Base-by-base conservation (phyloP, 2,888 invertebrate genomes). In the Thymelicus acteon region DNA sequence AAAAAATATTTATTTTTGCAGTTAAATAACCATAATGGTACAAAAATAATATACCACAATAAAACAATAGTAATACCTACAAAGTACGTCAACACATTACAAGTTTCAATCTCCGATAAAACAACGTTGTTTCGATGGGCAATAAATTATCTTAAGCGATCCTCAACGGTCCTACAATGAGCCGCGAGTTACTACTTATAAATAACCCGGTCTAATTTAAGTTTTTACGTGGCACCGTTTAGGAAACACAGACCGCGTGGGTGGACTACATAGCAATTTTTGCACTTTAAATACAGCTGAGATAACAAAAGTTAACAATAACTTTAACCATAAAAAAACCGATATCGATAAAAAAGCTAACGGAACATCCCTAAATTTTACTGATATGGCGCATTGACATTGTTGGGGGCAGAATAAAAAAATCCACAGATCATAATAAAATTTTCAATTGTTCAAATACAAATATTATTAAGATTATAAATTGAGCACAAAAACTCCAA, bases 341-440 rank as follows among this genome's bases (percentile, higher is more conserved):
- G 84, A 85, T 81, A 73, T 83, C 87, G 84, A 82, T 80, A 79
- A 74, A 71, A 72, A 61, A 48, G 15, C n/a, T 4, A 52, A 48
- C 37, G 40, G 54, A 69, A 64, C 87, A 84, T 67, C 90, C 81
- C 90, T 89, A 88, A 74, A 75, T 72, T 75, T 79, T 80, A 82
- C 85, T 85, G 86, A 87, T 87, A 86, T 84, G 82, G 85, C 83
- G 81, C 79, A 78, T 78, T 72, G 77, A 75, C 75, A 79, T 79
- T 80, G 79, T 75, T 78, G 74, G 73, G 75, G 72, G 62, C 70
- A 71, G 72, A 72, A 74, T 72, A 74, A 72, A 73, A 72, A 76
- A 75, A 54, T 37, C 62, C 60, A 69, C 65, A 60, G 60, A 65
- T 71, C 65, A 71, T 65, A 75, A 74, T 72, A 63, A n/a, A n/a